These are phyloP conservation scores for Rana temporaria DNA, from an alignment of 2,113 vertebrate genomes.

Conservation along the genomic window DNA sequence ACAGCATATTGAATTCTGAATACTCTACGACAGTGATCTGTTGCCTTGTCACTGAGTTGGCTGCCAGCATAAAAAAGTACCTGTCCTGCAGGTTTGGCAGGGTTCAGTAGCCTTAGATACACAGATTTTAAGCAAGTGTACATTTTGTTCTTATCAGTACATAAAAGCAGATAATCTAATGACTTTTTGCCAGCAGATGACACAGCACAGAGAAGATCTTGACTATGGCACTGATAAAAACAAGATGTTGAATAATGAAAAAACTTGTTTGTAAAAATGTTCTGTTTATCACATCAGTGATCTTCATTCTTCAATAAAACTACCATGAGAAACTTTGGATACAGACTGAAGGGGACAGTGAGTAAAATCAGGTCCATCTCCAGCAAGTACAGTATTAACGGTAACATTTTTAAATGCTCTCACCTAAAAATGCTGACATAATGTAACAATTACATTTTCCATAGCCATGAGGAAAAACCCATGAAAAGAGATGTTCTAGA, in stretches of 20 bases:
- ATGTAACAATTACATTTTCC: no score
- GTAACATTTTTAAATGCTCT: no score
- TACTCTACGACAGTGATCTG: conserved; percentile 26
- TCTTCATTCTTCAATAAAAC: no score
- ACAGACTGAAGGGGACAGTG: no score
- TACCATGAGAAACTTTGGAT: no score
- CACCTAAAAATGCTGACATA: no score
- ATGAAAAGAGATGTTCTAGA: no score
- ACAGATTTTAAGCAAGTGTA: conserved; percentile 36
- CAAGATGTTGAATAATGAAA: neutral
- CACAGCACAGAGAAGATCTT: conserved; percentile 12
- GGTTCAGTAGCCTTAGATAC: conserved; percentile 5
- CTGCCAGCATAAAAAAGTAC: conserved; percentile 29
- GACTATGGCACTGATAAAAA: neutral
- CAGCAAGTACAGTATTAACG: no score
- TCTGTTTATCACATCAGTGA: no score
- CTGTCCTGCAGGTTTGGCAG: conserved; percentile 33
- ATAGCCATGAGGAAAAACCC: no score
- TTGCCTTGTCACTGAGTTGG: conserved; percentile 27
- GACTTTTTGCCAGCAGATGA: conserved; percentile 23
- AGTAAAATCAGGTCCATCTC: no score
- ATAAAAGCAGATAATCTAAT: conserved; percentile 36
- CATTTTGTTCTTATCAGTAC: conserved; percentile 41
- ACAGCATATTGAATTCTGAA: conserved; percentile 35
- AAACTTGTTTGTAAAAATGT: no score